Conservation (phyloP, 2,888 invertebrate species). For the Standfussiana lucernea region DNA sequence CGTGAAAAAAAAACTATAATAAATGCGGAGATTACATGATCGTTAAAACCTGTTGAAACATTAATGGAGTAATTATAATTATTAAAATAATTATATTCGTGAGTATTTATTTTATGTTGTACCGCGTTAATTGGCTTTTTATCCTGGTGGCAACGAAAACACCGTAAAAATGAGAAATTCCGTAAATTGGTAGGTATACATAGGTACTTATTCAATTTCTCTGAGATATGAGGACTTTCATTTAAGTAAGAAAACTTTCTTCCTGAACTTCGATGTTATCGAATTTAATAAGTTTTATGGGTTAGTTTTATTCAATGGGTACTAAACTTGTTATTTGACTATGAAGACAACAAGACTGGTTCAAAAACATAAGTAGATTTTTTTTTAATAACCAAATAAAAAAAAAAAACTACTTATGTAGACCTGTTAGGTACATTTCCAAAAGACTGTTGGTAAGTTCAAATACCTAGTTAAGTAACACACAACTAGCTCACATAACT, state of each 20-base stretch:
- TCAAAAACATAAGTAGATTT: no score
- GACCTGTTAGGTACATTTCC: not conserved
- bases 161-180: not conserved
- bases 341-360: no score
- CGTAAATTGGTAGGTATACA: not conserved
- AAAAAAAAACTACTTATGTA: no score
- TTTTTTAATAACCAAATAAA: no score
- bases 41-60: conserved; percentile 50
- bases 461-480: no score
- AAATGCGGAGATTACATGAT: conserved; percentile 50
- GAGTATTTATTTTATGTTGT: conserved; percentile 51
- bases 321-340: not conserved
- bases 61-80: conserved; percentile 52
- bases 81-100: conserved; percentile 46
- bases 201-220: not conserved
- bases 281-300: not conserved
- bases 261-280: not conserved
- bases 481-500: not conserved
- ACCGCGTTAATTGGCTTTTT: conserved; percentile 59
- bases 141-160: not conserved
- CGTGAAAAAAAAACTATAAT: conserved; percentile 30
- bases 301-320: no score
- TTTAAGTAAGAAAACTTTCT: not conserved
- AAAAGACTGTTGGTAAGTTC: not conserved
- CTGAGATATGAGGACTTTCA: not conserved